Evolutionary conservation across 2,888 invertebrate species (phyloP).

Genomic region (Pristionchus exspectatus): DNA sequence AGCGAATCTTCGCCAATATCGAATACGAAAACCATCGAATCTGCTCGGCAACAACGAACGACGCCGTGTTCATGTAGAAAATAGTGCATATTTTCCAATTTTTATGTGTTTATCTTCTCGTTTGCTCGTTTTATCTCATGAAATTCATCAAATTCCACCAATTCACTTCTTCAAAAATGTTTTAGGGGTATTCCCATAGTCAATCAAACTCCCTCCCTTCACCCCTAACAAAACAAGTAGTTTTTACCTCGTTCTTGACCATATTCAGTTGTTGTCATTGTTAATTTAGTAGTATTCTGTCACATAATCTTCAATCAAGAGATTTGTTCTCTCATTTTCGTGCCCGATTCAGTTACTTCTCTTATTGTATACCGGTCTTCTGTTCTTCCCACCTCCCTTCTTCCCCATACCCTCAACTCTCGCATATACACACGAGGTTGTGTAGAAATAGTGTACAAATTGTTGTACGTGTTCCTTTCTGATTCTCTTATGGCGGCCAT

Average conservation of each 20-base stretch:
- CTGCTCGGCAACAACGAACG: slow-evolving; percentile 48
- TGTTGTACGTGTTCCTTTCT: slow-evolving; percentile 5
- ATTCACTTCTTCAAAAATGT: background rate
- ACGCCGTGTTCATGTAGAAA: slow-evolving; percentile 36
- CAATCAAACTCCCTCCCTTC: background rate
- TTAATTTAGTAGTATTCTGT: background rate
- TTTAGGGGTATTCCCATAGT: background rate
- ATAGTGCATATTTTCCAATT: background rate
- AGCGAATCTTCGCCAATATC: slow-evolving; percentile 71
- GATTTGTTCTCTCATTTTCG: slow-evolving; percentile 19
- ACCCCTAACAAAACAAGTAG: background rate
- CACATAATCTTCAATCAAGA: background rate
- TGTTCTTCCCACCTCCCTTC: background rate
- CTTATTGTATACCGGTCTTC: background rate
- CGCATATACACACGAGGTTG: background rate
- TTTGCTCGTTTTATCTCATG: background rate
- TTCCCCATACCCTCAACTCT: background rate
- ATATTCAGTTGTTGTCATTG: background rate
- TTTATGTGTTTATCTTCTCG: background rate
- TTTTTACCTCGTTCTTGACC: background rate
- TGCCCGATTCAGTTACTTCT: slow-evolving; percentile 41
- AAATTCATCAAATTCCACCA: background rate
- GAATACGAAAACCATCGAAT: slow-evolving; percentile 58
- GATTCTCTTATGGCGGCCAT: background rate
- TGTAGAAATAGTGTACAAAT: slow-evolving; percentile 44